phyloP scores from a whole-genome alignment of 2,888 invertebrate species.

The Epirrita christyi region DNA sequence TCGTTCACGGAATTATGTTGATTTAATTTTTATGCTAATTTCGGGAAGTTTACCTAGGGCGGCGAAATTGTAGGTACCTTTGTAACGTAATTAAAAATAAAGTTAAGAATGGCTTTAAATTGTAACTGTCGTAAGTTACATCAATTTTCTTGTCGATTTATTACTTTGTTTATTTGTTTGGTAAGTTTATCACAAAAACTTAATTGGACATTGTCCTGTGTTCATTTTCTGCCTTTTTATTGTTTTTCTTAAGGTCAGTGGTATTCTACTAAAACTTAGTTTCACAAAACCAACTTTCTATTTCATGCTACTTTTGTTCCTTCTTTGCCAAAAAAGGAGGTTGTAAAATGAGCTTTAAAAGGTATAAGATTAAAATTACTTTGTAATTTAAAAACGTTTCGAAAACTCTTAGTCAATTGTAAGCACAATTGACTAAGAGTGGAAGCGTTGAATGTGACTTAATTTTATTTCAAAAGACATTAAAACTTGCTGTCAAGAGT shows the following conservation, averaged over 20 bases:
- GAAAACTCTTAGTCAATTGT: no score
- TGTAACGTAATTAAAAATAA: slow-evolving; percentile 34
- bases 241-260: no score
- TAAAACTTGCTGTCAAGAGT: slow-evolving; percentile 79
- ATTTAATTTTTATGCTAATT: slow-evolving; percentile 60
- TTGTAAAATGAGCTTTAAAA: background rate
- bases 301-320: background rate
- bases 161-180: background rate
- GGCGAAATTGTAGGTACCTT: slow-evolving; percentile 36
- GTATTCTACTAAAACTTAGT: no score
- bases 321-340: background rate
- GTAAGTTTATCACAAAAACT: no score
- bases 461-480: slow-evolving; percentile 79
- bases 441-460: slow-evolving; percentile 63
- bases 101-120: slow-evolving; percentile 16
- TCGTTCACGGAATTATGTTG: slow-evolving; percentile 52
- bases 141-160: slow-evolving; percentile 13
- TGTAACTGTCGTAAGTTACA: slow-evolving; percentile 28
- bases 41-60: slow-evolving; percentile 39
- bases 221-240: no score
- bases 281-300: no score
- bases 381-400: slow-evolving; percentile 37
- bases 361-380: slow-evolving; percentile 10
- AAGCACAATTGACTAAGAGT: slow-evolving; percentile 43
- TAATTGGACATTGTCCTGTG: no score